Conservation (phyloP, 2,888 invertebrate species). For the Harmothoe impar region DNA sequence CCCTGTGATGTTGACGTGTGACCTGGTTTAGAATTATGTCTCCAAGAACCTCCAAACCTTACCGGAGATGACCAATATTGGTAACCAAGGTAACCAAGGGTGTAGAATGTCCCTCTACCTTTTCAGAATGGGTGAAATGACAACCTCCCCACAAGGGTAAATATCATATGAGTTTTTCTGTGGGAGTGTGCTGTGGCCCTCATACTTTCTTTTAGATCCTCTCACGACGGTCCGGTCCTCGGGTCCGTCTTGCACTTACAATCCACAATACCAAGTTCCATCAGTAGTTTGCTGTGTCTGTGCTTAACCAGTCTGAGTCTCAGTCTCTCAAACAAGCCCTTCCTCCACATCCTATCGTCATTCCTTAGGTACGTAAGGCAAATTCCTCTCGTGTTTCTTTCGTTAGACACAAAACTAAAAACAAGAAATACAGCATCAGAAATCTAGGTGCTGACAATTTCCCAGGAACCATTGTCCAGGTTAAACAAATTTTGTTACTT, state of each 20-base stretch:
- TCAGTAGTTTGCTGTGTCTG: slow-evolving; percentile 38
- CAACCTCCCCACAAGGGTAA: not conserved
- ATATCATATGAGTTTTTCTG: not conserved
- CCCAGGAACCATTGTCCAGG: no score
- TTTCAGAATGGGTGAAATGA: slow-evolving; percentile 46
- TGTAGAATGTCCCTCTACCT: not conserved
- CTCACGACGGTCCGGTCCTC: not conserved
- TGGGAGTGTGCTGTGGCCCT: slow-evolving; percentile 42
- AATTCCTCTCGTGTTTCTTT: no score
- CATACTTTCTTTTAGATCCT: not conserved
- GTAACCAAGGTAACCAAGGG: not conserved
- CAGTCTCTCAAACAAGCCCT: slow-evolving; percentile 1
- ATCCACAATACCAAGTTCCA: not conserved
- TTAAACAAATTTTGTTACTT: no score
- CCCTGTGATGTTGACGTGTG: slow-evolving; percentile 8
- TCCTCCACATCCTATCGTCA: not conserved
- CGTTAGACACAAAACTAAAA: no score
- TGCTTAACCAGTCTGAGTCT: slow-evolving; percentile 40
- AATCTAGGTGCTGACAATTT: no score
- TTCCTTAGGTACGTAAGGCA: not conserved
- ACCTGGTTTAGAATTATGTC: not conserved
- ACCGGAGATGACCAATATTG: no score
- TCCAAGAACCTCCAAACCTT: no score
- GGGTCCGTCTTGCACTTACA: slow-evolving; percentile 2
- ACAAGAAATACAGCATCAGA: no score